Evolutionary conservation across 2,888 invertebrate genomes (phyloP), one percentile per base, ranked within the genome.

Genomic region (Conistra vaccinii): DNA sequence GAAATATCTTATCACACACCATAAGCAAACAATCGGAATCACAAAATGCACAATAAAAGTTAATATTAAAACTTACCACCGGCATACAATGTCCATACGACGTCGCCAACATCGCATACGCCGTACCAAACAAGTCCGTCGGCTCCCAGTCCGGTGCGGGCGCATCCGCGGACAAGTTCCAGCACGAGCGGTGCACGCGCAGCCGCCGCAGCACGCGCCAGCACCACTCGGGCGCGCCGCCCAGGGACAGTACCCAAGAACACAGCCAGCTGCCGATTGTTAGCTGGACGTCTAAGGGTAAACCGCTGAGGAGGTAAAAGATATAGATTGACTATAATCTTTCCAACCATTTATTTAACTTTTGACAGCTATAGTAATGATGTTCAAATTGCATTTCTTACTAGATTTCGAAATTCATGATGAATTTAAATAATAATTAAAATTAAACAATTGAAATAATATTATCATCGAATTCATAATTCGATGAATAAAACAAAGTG

Each of bases 51-150:
- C 1, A 9, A 65, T 3, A 3, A n/a, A 66, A 23, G 3, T 48
- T 1, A 32, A 17, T n/a, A n/a, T 2, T 3, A 57, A 17, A 45
- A 29, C 93, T 91, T n/a, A 96, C 96, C 90, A 95, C 74, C 0
- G 96, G 96, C 78, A 96, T 89, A 45, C 92, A 94, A 85, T 96
- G 95, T 60, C 96, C 96, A 95, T 96, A 96, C 0, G 93, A 90
- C 0, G 90, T 92, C 0, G 94, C 83, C 29, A 95, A 81, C 72
- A 96, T 69, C 2, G 94, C 92, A 63, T 89, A 90, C 20, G 94
- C 94, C 0, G 77, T 87, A 0, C 86, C 76, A 57, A 95, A 90
- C 67, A 92, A 32, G 7, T 91, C 90, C 0, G 32, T n/a, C 0
- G 93, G 90, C 3, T 81, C 81, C 0, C 35, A 32, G 0, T 84